Evolutionary conservation across 2,888 invertebrate genomes (phyloP).

Genomic region (Eremobia ochroleuca): DNA sequence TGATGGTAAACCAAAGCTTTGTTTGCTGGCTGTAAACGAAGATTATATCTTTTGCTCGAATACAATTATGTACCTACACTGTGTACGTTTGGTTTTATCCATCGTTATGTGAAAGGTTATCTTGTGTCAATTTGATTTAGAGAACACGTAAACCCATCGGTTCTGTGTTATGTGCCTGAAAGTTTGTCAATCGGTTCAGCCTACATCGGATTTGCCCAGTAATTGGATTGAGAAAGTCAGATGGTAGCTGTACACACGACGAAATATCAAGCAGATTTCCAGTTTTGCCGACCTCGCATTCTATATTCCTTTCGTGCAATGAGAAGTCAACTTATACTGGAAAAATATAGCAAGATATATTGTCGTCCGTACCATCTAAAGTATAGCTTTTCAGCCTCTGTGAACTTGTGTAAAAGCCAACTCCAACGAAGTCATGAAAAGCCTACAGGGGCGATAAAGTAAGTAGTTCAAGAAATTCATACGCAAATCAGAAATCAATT

Average conservation of each 20-base stretch:
- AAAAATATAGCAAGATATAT: background rate
- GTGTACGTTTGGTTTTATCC: background rate
- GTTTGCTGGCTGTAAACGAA: conserved; percentile 46
- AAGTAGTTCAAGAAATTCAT: conserved; percentile 5
- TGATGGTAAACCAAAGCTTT: conserved; percentile 41
- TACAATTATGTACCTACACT: conserved; percentile 16
- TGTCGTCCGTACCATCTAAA: background rate
- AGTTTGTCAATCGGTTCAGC: background rate
- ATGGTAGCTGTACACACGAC: background rate
- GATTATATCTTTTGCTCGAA: conserved; percentile 44
- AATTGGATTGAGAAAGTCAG: background rate
- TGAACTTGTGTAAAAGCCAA: background rate
- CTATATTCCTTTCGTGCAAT: background rate
- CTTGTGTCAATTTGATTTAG: background rate
- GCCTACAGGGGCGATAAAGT: no score
- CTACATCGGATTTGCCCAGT: background rate
- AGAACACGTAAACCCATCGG: background rate
- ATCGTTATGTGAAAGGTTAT: background rate
- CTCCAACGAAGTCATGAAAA: background rate
- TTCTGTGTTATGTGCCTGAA: background rate
- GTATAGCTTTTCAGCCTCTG: background rate
- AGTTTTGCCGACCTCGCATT: background rate
- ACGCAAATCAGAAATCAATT: conserved; percentile 38
- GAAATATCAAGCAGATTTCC: background rate
- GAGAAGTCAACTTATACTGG: background rate